Conservation (phyloP, 2,888 invertebrate genomes). For the Geotrupes spiniger region DNA sequence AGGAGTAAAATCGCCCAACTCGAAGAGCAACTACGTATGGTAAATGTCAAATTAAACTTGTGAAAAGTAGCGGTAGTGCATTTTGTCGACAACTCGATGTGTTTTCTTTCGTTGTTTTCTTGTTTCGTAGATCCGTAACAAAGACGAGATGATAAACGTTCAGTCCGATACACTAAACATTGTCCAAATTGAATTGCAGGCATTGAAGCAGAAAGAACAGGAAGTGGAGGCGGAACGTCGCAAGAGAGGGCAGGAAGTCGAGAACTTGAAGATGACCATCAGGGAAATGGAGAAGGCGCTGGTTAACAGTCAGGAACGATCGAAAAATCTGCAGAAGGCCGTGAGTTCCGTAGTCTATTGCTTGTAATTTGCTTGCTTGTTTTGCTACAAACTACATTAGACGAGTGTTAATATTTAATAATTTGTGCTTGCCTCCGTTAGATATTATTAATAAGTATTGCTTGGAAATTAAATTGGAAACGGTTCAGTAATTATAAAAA, state of each 20-base stretch:
- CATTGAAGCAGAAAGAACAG: constrained; percentile 27
- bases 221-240: constrained; percentile 34
- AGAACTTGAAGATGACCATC: constrained; percentile 39
- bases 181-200: constrained; percentile 34
- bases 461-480: too few species aligned
- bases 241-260: constrained; percentile 35
- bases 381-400: not conserved
- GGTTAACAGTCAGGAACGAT: constrained; percentile 37
- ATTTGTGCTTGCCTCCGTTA: too few species aligned
- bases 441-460: too few species aligned
- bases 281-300: constrained; percentile 38
- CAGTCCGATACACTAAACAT: constrained; percentile 33
- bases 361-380: constrained; percentile 4
- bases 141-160: constrained; percentile 34
- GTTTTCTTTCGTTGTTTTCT: constrained; percentile 10
- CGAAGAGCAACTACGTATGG: constrained; percentile 27
- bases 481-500: too few species aligned
- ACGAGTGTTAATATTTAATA: too few species aligned
- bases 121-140: constrained; percentile 28
- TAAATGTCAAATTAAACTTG: constrained; percentile 16
- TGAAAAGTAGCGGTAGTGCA: constrained; percentile 10
- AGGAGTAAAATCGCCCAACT: constrained; percentile 26
- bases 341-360: constrained; percentile 34
- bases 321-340: constrained; percentile 42
- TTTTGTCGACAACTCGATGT: not conserved